These are phyloP conservation scores for Cyanoderma ruficeps DNA, from an alignment of 2,113 vertebrate genomes.

Conservation along the genomic window DNA sequence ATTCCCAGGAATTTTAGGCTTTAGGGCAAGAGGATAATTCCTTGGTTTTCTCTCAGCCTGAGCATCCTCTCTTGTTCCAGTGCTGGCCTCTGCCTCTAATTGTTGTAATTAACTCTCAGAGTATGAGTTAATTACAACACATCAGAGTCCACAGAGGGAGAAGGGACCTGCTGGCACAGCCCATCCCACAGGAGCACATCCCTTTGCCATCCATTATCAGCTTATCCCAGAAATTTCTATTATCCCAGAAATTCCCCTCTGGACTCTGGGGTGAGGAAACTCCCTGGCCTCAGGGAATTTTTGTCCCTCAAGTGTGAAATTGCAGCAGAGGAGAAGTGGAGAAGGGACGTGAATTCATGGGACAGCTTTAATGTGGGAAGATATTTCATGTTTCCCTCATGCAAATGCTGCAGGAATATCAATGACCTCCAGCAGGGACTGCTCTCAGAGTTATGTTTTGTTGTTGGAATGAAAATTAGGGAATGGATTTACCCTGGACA, in stretches of 20 bases:
- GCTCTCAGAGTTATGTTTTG: background rate
- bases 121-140: background rate
- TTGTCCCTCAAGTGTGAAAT: conserved; percentile 23
- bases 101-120: background rate
- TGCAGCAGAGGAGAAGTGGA: background rate
- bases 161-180: background rate
- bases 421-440: background rate
- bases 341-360: background rate
- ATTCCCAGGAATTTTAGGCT: background rate
- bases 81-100: background rate
- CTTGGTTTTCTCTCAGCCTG: background rate
- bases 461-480: background rate
- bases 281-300: background rate
- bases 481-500: background rate
- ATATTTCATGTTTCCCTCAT: background rate
- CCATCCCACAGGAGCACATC: background rate
- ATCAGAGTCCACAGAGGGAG: background rate
- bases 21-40: background rate
- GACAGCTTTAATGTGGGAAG: background rate
- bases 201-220: background rate
- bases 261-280: background rate
- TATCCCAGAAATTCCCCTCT: background rate
- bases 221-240: background rate
- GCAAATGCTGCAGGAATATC: background rate
- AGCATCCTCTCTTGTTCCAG: background rate